Percentiles rank a stretch among this genome's conserved stretches.
phyloP scores from a whole-genome alignment of 2,797 vertebrate species.

The Acanthiza pusilla region DNA sequence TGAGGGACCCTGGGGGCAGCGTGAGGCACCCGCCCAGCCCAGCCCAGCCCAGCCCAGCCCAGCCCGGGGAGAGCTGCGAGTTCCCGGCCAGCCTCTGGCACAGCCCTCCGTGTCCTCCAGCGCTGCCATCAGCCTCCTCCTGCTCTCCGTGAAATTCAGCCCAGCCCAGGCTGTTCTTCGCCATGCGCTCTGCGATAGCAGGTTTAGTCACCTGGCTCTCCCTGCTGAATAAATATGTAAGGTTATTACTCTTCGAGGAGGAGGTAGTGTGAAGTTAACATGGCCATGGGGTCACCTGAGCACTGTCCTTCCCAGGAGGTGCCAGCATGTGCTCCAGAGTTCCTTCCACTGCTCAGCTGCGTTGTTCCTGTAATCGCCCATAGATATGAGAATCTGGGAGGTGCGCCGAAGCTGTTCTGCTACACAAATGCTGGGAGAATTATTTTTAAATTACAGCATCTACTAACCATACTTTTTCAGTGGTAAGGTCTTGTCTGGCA shows the following conservation, averaged over 20 bases:
- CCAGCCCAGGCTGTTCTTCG: neutral
- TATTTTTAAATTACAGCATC: neutral
- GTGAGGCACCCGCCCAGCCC: neutral
- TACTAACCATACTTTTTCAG: neutral
- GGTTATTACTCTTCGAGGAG: neutral
- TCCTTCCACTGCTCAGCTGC: neutral
- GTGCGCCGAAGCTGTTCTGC: neutral
- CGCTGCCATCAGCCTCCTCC: too few species aligned
- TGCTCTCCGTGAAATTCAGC: too few species aligned
- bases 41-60: neutral
- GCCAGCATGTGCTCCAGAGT: accelerated
- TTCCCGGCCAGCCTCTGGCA: neutral
- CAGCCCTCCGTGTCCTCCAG: accelerated
- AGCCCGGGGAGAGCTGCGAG: neutral
- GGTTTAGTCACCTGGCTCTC: neutral
- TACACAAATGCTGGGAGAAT: neutral
- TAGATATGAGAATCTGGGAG: neutral
- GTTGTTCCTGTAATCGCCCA: neutral
- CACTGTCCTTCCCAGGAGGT: neutral
- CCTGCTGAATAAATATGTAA: accelerated
- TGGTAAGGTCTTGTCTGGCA: neutral
- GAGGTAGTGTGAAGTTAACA: accelerated
- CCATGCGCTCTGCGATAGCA: accelerated
- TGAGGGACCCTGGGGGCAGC: neutral
- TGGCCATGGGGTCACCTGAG: neutral